These are phyloP conservation scores for Narcine bancroftii DNA, from an alignment of 2,113 vertebrate genomes.

Conservation along the genomic window DNA sequence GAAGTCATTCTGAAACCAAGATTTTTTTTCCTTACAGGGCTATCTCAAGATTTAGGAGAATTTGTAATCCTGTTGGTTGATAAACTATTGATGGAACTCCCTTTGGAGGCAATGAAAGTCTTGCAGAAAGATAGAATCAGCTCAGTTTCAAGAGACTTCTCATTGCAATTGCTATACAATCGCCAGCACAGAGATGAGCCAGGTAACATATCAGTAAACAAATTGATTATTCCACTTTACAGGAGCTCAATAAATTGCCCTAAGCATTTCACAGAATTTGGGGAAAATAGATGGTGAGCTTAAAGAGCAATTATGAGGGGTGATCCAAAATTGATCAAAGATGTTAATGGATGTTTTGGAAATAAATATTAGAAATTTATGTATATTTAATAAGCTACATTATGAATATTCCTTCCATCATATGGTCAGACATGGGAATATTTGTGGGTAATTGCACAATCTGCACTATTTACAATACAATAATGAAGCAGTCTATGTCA, in stretches of 20 bases:
- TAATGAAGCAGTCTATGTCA: too few relatives aligned
- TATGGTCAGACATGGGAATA: too few relatives aligned
- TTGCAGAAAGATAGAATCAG: slow-evolving; percentile 53
- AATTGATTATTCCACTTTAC: background rate
- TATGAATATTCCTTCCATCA: too few relatives aligned
- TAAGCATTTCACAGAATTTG: background rate
- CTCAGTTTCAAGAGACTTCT: slow-evolving; percentile 74
- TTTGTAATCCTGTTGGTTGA: slow-evolving; percentile 65
- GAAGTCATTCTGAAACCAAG: background rate
- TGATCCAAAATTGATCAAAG: background rate
- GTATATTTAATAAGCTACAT: too few relatives aligned
- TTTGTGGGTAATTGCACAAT: too few relatives aligned
- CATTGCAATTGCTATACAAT: slow-evolving; percentile 67
- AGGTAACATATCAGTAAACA: slow-evolving; percentile 47
- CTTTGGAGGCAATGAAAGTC: slow-evolving; percentile 64
- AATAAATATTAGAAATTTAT: background rate
- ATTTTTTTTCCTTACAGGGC: slow-evolving; percentile 41
- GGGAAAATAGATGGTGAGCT: background rate
- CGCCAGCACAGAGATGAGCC: slow-evolving; percentile 52
- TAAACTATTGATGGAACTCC: slow-evolving; percentile 61
- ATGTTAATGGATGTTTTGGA: background rate
- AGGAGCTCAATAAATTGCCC: background rate
- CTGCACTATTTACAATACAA: too few relatives aligned
- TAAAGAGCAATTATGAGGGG: background rate
- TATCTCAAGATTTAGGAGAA: slow-evolving; percentile 47